Evolutionary conservation across 2,888 invertebrate species (phyloP).

Genomic region (Himalopsyche tibetana): DNA sequence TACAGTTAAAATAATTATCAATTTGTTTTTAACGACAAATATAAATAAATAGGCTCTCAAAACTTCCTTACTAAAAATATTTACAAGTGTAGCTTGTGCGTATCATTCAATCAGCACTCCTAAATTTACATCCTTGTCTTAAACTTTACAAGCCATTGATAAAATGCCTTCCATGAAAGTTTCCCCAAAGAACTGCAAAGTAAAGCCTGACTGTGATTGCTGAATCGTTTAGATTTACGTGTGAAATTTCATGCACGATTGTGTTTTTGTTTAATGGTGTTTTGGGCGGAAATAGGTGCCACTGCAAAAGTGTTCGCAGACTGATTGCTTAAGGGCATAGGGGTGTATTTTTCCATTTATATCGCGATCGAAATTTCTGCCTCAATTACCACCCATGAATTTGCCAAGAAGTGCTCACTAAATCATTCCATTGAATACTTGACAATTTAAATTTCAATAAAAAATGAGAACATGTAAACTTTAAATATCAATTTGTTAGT

Average conservation of each 20-base stretch:
- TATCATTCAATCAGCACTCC: no score
- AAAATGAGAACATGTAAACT: no score
- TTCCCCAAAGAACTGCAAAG: not conserved
- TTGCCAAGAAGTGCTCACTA: not conserved
- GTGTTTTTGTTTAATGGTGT: conserved; percentile 23
- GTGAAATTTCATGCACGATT: conserved; percentile 45
- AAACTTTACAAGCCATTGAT: not conserved
- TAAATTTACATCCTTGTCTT: not conserved
- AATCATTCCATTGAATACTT: no score
- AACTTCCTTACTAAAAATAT: no score
- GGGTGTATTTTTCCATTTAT: conserved; percentile 37
- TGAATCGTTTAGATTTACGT: conserved; percentile 42
- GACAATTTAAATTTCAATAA: no score
- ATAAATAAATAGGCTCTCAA: not conserved
- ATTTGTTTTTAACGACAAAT: no score
- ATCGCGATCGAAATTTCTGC: not conserved
- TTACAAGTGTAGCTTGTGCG: no score
- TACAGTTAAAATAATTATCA: no score
- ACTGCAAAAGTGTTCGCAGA: conserved; percentile 10
- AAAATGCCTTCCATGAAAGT: not conserved
- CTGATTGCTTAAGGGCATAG: conserved; percentile 31
- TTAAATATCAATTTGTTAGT: no score
- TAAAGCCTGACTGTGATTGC: conserved; percentile 20
- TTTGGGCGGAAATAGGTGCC: conserved; percentile 9
- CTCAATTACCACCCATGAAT: not conserved